These are phyloP conservation scores for Oreamnos americanus DNA, from an alignment of 2,113 vertebrate species.

Conservation along the genomic window DNA sequence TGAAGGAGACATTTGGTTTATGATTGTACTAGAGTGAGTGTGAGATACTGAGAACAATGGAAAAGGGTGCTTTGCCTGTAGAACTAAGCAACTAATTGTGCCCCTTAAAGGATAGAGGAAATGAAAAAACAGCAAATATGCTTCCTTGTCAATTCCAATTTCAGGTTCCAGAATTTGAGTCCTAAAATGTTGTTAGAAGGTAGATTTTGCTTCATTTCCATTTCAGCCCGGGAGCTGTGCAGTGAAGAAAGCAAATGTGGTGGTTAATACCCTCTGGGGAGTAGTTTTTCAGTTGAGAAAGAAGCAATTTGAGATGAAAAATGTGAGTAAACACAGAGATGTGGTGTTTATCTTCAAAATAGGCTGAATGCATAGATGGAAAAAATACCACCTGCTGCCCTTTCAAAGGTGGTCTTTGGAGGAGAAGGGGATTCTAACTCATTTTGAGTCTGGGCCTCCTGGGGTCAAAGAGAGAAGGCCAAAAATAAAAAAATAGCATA, in stretches of 20 bases:
- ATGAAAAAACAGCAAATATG: neutral
- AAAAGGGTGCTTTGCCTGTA: neutral
- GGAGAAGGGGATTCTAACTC: neutral
- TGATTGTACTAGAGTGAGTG: neutral
- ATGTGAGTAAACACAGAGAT: neutral
- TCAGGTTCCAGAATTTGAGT: neutral
- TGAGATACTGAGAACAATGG: neutral
- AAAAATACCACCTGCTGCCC: neutral
- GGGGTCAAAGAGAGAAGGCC: neutral
- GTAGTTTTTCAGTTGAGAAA: neutral
- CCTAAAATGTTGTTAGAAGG: neutral
- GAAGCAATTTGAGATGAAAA: slow-evolving; percentile 34
- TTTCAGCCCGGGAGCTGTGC: neutral
- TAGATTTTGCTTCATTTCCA: slow-evolving; percentile 25
- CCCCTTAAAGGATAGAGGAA: slow-evolving; percentile 2
- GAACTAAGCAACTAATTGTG: neutral
- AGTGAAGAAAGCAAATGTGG: neutral
- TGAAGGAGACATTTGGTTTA: slow-evolving; percentile 12
- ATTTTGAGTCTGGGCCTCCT: neutral
- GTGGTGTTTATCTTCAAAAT: slow-evolving; percentile 23
- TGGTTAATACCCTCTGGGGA: neutral
- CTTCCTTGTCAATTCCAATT: neutral
- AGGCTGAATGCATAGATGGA: neutral
- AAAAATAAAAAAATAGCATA: neutral
- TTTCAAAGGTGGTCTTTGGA: neutral